These are phyloP conservation scores for Lepidurus arcticus DNA, from an alignment of 1,140 invertebrate species.

Conservation along the genomic window DNA sequence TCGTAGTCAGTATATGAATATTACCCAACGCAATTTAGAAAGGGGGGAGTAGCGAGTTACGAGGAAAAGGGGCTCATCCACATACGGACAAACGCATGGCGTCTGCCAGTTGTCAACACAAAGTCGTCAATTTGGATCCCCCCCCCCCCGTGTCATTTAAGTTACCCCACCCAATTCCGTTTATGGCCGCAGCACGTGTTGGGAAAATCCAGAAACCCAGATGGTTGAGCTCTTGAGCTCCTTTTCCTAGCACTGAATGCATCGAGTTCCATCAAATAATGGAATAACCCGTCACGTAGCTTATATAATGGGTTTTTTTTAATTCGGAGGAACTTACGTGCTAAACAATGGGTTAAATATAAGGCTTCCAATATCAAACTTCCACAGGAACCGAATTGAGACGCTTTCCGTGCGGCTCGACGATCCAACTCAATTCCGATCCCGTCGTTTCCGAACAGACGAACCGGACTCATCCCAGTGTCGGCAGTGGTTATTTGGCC, in stretches of 20 bases:
- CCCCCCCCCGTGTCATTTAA: neutral
- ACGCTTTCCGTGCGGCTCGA: neutral
- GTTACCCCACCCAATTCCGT: neutral
- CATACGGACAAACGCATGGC: neutral
- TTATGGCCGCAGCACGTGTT: neutral
- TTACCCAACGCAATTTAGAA: neutral
- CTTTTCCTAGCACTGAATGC: no score
- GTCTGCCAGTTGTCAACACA: neutral
- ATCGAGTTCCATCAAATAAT: no score
- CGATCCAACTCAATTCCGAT: neutral
- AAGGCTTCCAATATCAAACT: neutral
- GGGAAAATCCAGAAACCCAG: neutral
- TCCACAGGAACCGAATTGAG: neutral
- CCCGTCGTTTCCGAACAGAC: neutral
- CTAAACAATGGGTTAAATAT: neutral
- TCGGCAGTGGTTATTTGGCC: slow-evolving; percentile 29
- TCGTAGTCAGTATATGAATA: neutral
- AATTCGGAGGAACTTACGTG: neutral
- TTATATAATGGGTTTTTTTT: no score
- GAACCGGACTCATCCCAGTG: neutral
- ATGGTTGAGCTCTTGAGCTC: no score
- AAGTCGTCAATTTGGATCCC: no score
- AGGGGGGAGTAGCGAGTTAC: neutral
- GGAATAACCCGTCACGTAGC: no score
- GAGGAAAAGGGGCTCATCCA: neutral